Percentiles rank a stretch among this genome's conserved stretches.
These are phyloP conservation scores for Chloroclystis v-ata DNA, from an alignment of 2,888 invertebrate species.

Conservation along the genomic window DNA sequence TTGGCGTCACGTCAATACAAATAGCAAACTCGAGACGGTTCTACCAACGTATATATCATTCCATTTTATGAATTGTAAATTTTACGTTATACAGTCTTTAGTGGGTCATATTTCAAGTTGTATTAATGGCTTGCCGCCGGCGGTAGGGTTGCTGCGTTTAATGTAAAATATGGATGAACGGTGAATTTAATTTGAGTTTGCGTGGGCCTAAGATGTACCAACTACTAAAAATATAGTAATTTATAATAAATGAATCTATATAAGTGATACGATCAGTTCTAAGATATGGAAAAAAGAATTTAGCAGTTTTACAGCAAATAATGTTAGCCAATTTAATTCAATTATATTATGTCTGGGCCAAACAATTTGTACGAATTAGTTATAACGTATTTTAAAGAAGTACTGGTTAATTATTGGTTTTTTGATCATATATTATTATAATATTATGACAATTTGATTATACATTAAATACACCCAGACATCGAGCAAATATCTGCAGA, in stretches of 20 bases:
- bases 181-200: slow-evolving; percentile 18
- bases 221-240: too few species aligned
- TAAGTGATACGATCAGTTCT: background rate
- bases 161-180: slow-evolving; percentile 20
- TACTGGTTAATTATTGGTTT: too few species aligned
- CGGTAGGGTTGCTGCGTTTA: slow-evolving; percentile 45
- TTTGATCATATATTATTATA: too few species aligned
- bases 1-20: slow-evolving; percentile 27
- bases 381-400: too few species aligned
- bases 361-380: too few species aligned
- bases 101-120: slow-evolving; percentile 68
- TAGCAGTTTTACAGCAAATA: too few species aligned
- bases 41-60: slow-evolving; percentile 64
- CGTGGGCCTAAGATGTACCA: slow-evolving; percentile 14
- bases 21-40: slow-evolving; percentile 27
- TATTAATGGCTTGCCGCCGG: slow-evolving; percentile 58
- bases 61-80: slow-evolving; percentile 77
- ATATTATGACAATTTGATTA: too few species aligned
- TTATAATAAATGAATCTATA: background rate
- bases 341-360: too few species aligned
- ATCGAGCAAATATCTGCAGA: too few species aligned
- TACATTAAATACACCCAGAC: too few species aligned
- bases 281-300: too few species aligned
- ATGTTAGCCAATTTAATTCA: too few species aligned
- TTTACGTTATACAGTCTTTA: slow-evolving; percentile 75